These are phyloP conservation scores for Sigmodon hispidus DNA, from an alignment of 2,113 vertebrate genomes.

Conservation along the genomic window DNA sequence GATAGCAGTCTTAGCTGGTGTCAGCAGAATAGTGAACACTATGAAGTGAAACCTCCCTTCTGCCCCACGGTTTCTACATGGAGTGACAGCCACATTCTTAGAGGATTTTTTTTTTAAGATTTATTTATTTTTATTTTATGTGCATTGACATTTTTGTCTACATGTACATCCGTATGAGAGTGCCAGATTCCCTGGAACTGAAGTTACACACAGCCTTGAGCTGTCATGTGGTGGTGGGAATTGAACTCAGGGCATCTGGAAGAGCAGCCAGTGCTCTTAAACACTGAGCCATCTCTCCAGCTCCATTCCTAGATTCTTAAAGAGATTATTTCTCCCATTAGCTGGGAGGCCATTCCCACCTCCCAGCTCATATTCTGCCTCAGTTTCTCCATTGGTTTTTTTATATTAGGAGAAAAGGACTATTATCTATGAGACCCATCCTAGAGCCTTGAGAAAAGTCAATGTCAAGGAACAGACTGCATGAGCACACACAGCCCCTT, in stretches of 20 bases:
- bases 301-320: not conserved
- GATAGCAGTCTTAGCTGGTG: conserved; percentile 17
- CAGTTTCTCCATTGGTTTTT: not conserved
- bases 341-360: not conserved
- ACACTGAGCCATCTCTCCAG: not conserved
- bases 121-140: not conserved
- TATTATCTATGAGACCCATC: not conserved
- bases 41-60: not conserved
- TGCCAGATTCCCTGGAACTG: not conserved
- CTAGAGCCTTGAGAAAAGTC: conserved; percentile 1
- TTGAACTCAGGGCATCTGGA: not conserved
- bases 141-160: not conserved
- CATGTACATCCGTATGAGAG: not conserved
- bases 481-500: not conserved
- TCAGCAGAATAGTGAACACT: not conserved
- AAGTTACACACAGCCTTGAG: not conserved
- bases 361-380: not conserved
- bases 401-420: not conserved
- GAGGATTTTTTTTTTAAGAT: not conserved
- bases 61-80: not conserved
- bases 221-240: not conserved
- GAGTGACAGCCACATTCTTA: not conserved
- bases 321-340: not conserved
- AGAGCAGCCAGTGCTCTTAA: not conserved
- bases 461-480: not conserved